Evolutionary conservation across 2,888 invertebrate species (phyloP), one percentile per base, ranked within the genome.

Genomic region (Syrphus vitripennis): DNA sequence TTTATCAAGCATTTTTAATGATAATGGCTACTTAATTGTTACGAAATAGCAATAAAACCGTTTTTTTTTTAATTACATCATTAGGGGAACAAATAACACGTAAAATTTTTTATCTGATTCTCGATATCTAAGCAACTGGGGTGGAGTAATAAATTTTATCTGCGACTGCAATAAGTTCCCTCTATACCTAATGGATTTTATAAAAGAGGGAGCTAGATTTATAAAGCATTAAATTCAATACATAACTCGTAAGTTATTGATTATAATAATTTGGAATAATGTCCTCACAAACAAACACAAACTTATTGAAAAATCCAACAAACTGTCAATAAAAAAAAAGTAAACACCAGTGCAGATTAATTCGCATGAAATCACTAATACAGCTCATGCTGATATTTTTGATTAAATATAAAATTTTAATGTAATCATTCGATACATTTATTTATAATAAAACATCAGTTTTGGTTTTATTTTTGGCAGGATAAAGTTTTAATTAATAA

Each of bases 11-110:
- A 42, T 31, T 61, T 71, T 76, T 72, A 71, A 83, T 65, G 75
- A 80, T 84, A 80, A 84, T 77, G 74, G 59, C 50, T 67, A 50
- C 71, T 80, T 80, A 76, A 84, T 71, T 75, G 79, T 55, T 59
- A 45, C 59, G 26, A 40, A 75, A 67, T 45, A 63, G 9, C 37
- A 57, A 12, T 59, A 50, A 42, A 37, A 76, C 48, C 40, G 12
- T 50, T 21, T 21, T 34, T 45, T 10, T 48, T 34, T 19, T 77
- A 72, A 84, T 84, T 77, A 69, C 31, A 77, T 72, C 76, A 72
- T 69, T 67, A 80, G 61, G 61, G 55, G 61, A 65, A 53, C 63
- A 76, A 84, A 80, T 84, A 77, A 69, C 67, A 71, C 80, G 61
- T 67, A 24, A 77, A 80, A 55, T 50, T 19, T 67, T n/a, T 76